Conservation (phyloP, 92 coral and sea anemone genomes). For the Phenganax subtilis region DNA sequence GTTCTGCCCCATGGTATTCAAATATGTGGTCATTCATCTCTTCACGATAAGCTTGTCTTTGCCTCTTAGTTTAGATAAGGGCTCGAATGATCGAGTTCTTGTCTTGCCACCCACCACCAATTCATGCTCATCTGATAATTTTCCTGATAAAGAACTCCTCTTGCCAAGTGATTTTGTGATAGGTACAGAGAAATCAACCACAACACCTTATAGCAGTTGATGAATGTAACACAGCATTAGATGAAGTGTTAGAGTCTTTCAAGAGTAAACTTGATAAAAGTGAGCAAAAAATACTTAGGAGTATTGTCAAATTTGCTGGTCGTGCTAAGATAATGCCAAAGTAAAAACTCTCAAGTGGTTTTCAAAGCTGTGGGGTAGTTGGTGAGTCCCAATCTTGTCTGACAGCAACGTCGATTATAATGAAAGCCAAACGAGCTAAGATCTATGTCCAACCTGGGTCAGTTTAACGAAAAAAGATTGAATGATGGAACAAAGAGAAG, state of each 20-base stretch:
- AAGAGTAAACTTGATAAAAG: not conserved
- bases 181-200: not conserved
- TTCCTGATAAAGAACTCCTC: not conserved
- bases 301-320: too few species aligned
- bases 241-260: not conserved
- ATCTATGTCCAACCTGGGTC: too few species aligned
- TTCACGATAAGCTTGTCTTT: not conserved
- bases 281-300: too few species aligned
- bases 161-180: not conserved
- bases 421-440: too few species aligned
- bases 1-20: too few species aligned
- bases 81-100: not conserved
- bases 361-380: too few species aligned
- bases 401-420: too few species aligned
- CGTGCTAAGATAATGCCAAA: too few species aligned
- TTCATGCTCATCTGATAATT: not conserved
- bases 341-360: too few species aligned
- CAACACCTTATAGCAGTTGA: not conserved
- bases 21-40: too few species aligned
- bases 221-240: not conserved
- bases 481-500: too few species aligned
- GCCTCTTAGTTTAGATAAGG: not conserved
- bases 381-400: not conserved
- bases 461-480: too few species aligned
- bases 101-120: not conserved